These are phyloP conservation scores for Neosalanx taihuensis DNA, from an alignment of 2,797 vertebrate species.

Conservation along the genomic window DNA sequence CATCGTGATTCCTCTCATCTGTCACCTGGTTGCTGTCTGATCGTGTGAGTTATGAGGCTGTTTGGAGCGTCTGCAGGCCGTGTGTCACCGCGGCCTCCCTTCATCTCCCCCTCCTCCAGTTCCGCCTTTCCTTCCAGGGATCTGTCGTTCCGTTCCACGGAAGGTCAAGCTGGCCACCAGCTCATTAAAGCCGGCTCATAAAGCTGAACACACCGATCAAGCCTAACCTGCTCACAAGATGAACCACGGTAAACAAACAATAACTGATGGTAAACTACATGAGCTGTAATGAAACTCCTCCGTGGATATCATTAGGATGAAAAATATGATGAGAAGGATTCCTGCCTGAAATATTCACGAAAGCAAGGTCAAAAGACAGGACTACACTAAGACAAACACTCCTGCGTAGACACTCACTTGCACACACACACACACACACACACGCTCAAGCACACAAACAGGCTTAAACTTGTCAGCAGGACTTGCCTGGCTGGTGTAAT, in stretches of 20 bases:
- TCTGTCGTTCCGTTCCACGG: slow-evolving; percentile 22
- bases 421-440: slow-evolving; percentile 7
- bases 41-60: background rate
- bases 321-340: slow-evolving; percentile 29
- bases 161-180: slow-evolving; percentile 33
- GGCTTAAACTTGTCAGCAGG: slow-evolving; percentile 17
- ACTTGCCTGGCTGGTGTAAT: slow-evolving; percentile 50
- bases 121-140: background rate
- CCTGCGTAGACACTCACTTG: slow-evolving; percentile 2
- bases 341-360: background rate
- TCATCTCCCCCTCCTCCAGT: background rate
- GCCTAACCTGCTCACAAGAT: slow-evolving; percentile 20
- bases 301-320: slow-evolving; percentile 33
- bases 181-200: slow-evolving; percentile 35
- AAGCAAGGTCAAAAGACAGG: no score
- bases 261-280: slow-evolving; percentile 35
- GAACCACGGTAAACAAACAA: slow-evolving; percentile 27
- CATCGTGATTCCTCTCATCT: background rate
- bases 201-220: slow-evolving; percentile 15
- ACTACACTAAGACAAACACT: background rate
- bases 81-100: background rate
- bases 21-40: background rate
- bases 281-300: slow-evolving; percentile 38
- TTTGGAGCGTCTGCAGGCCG: background rate
- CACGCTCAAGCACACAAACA: slow-evolving; percentile 14